Conservation (phyloP, 2,888 invertebrate genomes). For the Drosophila lacicola region DNA sequence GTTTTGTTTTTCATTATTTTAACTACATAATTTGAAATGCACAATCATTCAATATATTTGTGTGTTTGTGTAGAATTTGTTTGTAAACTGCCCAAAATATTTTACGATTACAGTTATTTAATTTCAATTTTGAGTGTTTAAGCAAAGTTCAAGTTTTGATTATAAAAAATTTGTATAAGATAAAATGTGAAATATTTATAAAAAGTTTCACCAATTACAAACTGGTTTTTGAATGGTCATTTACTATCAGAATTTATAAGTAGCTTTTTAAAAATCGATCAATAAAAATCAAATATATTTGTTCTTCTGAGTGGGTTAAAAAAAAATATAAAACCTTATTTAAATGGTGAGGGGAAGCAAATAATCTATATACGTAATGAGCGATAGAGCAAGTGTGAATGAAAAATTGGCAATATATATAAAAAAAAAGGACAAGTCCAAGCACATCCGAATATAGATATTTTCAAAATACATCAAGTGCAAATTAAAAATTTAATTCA, state of each 20-base stretch:
- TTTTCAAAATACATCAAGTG: not conserved
- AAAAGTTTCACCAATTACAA: conserved; percentile 42
- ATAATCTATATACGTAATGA: not conserved
- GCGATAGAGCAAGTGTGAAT: not conserved
- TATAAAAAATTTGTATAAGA: conserved; percentile 48
- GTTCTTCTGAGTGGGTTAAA: conserved; percentile 83
- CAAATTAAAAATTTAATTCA: not conserved
- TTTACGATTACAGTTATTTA: conserved; percentile 50
- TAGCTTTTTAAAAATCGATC: conserved; percentile 69
- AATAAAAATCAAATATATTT: conserved; percentile 80
- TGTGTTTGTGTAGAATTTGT: conserved; percentile 37
- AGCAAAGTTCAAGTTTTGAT: conserved; percentile 66
- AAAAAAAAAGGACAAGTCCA: too few relatives aligned
- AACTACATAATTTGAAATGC: conserved; percentile 20
- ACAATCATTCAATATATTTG: conserved; percentile 29
- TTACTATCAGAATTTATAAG: conserved; percentile 68
- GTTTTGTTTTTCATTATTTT: conserved; percentile 48
- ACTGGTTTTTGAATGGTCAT: conserved; percentile 48
- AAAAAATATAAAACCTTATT: conserved; percentile 2
- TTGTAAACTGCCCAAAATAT: conserved; percentile 63
- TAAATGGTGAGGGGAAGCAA: not conserved
- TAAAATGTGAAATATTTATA: conserved; percentile 32
- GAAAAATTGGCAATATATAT: too few relatives aligned
- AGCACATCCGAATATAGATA: not conserved
- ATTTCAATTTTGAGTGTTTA: conserved; percentile 62